Conservation (phyloP, 2,797 vertebrate genomes). For the Alauda arvensis region DNA sequence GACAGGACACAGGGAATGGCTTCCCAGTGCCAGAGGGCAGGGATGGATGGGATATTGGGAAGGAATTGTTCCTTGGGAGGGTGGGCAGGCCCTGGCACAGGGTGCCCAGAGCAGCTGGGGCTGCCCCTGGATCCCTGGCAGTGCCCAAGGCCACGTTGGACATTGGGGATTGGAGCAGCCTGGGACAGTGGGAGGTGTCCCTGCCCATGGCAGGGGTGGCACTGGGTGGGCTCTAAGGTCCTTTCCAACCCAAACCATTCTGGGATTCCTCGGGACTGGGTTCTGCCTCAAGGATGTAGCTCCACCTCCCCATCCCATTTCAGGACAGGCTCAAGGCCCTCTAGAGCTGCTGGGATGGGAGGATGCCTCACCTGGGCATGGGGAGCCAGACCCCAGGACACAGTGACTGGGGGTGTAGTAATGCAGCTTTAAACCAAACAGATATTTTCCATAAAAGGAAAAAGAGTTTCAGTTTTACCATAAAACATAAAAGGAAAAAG, state of each 20-base stretch:
- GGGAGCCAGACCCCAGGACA: neutral
- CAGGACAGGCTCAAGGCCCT: neutral
- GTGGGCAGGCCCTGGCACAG: neutral
- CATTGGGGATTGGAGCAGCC: neutral
- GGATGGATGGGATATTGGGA: neutral
- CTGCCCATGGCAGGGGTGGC: neutral
- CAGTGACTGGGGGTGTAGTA: neutral
- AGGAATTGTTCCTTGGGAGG: neutral
- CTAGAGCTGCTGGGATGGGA: neutral
- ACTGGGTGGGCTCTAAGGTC: rapidly evolving
- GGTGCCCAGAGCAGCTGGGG: neutral
- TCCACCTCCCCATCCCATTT: neutral
- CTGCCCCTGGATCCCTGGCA: neutral
- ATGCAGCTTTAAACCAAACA: too few relatives aligned
- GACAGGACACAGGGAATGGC: neutral
- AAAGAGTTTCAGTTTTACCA: too few relatives aligned
- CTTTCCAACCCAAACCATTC: rapidly evolving
- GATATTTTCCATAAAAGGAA: too few relatives aligned
- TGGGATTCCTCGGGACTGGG: neutral
- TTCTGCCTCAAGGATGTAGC: neutral
- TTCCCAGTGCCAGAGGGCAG: neutral
- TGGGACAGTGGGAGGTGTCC: neutral
- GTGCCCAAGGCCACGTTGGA: neutral
- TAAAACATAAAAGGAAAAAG: too few relatives aligned
- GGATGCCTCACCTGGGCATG: neutral